Evolutionary conservation across 2,888 invertebrate species (phyloP).

Genomic region (Sepioteuthis lessoniana): DNA sequence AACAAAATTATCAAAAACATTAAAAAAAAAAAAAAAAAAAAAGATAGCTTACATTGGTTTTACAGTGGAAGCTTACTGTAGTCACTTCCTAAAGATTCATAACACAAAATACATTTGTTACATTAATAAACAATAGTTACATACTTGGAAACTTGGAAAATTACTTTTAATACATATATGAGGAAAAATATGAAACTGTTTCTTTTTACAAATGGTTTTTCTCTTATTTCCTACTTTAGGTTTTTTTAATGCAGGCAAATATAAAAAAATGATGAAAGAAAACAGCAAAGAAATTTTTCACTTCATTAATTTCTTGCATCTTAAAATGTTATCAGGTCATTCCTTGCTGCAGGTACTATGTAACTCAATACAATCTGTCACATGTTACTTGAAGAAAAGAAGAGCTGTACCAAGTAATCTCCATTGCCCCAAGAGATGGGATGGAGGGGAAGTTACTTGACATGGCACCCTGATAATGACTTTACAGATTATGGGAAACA

Average conservation of each 20-base stretch:
- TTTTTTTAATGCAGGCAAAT: slow-evolving; percentile 6
- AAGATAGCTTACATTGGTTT: not conserved
- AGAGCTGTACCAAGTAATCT: no score
- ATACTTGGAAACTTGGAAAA: not conserved
- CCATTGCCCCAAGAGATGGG: no score
- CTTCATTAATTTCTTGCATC: not conserved
- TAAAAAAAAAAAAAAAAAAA: no score
- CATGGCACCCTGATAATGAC: no score
- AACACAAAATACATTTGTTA: not conserved
- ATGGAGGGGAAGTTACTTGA: no score
- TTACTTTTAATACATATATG: not conserved
- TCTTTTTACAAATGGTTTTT: not conserved
- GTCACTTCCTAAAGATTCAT: not conserved
- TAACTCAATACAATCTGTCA: no score
- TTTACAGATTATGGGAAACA: no score
- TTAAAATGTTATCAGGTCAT: not conserved
- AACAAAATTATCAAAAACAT: not conserved
- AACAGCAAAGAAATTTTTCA: not conserved
- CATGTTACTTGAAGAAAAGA: no score
- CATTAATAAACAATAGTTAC: slow-evolving; percentile 9
- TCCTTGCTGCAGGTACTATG: no score
- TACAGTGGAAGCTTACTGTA: not conserved
- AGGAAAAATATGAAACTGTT: not conserved
- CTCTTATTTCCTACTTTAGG: not conserved
- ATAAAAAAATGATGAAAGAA: slow-evolving; percentile 2